These are phyloP conservation scores for Rapana venosa DNA, from an alignment of 2,888 invertebrate genomes.

Conservation along the genomic window DNA sequence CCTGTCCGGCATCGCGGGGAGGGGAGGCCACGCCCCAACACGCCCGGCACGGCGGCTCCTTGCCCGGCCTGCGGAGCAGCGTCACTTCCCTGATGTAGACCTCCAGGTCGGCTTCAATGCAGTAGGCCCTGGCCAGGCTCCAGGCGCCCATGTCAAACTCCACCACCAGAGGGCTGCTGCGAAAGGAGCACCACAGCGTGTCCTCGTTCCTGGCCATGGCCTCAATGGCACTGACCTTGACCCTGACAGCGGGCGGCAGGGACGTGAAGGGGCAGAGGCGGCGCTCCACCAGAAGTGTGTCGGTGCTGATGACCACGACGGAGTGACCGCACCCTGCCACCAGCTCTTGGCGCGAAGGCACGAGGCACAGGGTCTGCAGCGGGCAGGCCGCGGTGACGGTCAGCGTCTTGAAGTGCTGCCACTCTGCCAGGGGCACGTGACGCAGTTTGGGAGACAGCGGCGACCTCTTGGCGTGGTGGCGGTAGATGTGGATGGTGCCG, in stretches of 20 bases:
- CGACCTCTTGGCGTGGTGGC: background rate
- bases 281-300: background rate
- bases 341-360: slow-evolving; percentile 18
- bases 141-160: slow-evolving; percentile 9
- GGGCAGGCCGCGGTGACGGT: background rate
- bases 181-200: slow-evolving; percentile 41
- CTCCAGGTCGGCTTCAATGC: slow-evolving; percentile 38
- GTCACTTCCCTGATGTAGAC: slow-evolving; percentile 17
- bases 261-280: slow-evolving; percentile 19
- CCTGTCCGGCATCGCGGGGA: background rate
- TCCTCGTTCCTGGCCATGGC: slow-evolving; percentile 32
- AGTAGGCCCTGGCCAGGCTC: slow-evolving; percentile 12
- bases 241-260: background rate
- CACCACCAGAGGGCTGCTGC: slow-evolving; percentile 19
- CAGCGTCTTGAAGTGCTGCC: slow-evolving; percentile 28
- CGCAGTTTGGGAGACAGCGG: background rate
- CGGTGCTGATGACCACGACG: slow-evolving; percentile 16
- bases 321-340: slow-evolving; percentile 32
- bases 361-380: slow-evolving; percentile 31
- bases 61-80: background rate
- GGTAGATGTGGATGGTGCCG: slow-evolving; percentile 23
- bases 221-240: background rate
- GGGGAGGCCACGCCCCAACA: background rate
- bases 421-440: background rate
- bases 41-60: background rate